A percentile compares a stretch with the other conserved stretches of the same genome.
Conservation (phyloP, 1,140 invertebrate species). For the Solen grandis region DNA sequence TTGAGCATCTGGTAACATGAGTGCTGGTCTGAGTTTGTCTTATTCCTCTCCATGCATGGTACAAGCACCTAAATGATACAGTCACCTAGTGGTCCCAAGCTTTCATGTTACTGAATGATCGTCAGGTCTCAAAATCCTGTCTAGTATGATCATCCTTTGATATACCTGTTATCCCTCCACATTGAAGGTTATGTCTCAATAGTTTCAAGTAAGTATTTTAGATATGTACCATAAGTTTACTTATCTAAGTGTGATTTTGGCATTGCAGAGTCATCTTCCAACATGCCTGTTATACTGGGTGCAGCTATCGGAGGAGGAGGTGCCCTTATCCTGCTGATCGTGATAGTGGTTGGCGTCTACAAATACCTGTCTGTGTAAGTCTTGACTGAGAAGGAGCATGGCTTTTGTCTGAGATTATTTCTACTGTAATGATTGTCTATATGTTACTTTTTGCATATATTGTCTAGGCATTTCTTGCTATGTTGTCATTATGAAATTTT, state of each 20-base stretch:
- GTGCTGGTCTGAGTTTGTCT: no score
- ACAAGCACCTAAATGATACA: no score
- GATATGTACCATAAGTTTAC: not conserved
- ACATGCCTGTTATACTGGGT: conserved; percentile 18
- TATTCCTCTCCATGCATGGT: no score
- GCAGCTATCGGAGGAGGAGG: conserved; percentile 40
- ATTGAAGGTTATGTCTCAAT: not conserved
- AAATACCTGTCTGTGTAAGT: conserved; percentile 19
- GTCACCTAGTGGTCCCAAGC: not conserved
- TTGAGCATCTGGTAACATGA: no score
- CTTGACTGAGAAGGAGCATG: no score
- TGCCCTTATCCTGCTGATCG: conserved; percentile 22
- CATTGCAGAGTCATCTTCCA: conserved; percentile 27
- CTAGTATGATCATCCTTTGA: no score
- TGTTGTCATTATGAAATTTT: no score
- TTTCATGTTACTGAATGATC: not conserved
- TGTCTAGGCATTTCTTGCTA: no score
- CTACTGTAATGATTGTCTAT: no score
- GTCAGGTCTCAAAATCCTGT: not conserved
- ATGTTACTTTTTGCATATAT: no score
- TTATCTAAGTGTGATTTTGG: not conserved
- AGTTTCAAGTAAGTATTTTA: not conserved
- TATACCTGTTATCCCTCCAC: no score
- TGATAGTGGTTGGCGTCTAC: conserved; percentile 4
- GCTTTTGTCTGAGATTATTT: no score